These are phyloP conservation scores for Drosophila chauvacae DNA, from an alignment of 1,140 invertebrate genomes.

Conservation along the genomic window DNA sequence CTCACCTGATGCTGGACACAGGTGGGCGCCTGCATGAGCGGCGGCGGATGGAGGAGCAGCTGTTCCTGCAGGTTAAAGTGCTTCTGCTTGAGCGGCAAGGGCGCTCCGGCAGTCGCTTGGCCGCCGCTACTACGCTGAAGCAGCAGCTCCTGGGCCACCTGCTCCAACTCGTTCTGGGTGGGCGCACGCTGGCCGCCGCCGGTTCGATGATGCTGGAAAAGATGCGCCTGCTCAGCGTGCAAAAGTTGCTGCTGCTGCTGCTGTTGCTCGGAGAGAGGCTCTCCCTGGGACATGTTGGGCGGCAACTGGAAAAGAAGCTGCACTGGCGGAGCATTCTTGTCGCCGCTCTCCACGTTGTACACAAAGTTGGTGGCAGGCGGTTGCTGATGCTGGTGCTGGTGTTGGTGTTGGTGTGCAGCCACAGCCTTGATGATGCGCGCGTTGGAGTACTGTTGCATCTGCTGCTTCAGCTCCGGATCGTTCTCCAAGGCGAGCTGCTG, in stretches of 20 bases:
- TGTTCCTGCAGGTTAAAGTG: slow-evolving; percentile 76
- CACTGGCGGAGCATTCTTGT: slow-evolving; percentile 79
- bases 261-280: slow-evolving; percentile 19
- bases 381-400: slow-evolving; percentile 75
- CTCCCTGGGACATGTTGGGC: slow-evolving; percentile 56
- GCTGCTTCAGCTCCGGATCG: slow-evolving; percentile 82
- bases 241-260: slow-evolving; percentile 57
- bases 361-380: slow-evolving; percentile 79
- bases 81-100: slow-evolving; percentile 80
- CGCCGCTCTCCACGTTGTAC: slow-evolving; percentile 78
- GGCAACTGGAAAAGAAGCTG: slow-evolving; percentile 82
- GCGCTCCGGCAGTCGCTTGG: slow-evolving; percentile 41
- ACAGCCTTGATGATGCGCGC: slow-evolving; percentile 83
- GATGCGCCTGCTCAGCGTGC: slow-evolving; percentile 79
- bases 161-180: slow-evolving; percentile 81
- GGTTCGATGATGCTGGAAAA: slow-evolving; percentile 84
- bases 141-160: slow-evolving; percentile 75
- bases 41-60: slow-evolving; percentile 81
- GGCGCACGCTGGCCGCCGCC: slow-evolving; percentile 80
- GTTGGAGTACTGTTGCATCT: slow-evolving; percentile 82
- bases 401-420: slow-evolving; percentile 71
- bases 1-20: slow-evolving; percentile 81
- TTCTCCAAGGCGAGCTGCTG: slow-evolving; percentile 56
- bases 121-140: slow-evolving; percentile 76
- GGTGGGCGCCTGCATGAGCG: slow-evolving; percentile 69